Evolutionary conservation across 1,140 invertebrate genomes (phyloP), one percentile per base, ranked within the genome.

Genomic region (Neoseiulus cucumeris): DNA sequence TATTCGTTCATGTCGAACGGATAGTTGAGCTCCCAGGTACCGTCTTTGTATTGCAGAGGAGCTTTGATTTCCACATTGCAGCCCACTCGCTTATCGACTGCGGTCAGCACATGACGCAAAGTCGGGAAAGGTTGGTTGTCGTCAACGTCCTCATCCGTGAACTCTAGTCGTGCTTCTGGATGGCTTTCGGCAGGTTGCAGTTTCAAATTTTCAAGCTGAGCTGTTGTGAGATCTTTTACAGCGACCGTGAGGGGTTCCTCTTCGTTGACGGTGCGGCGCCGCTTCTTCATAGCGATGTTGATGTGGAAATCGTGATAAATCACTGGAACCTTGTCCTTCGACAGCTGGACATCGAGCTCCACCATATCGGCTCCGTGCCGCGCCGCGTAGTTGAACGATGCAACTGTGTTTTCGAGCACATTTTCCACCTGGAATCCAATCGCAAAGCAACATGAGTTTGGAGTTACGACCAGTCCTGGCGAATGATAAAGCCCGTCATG

Each of bases 21-120:
- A 75, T 91, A 84, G 70, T 87, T 83, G 59, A 90, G 77, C 75
- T 93, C 89, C 76, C 86, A 87, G 5, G n/a, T 65, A 64, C 45
- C 44, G 42, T 33, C 25, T 44, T 42, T 39, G 18, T 87, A 73
- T 69, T 86, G 81, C 82, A 90, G 89, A 0, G 87, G 91, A 86
- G 90, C 94, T 74, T 97, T 97, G 14, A 97, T 83, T 80, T 97
- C 93, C 68, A 97, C 83, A 76, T 96, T 95, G 71, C 93, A 94
- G 0, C 91, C 92, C 65, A 90, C 84, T 73, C 87, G 83, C 22
- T 79, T 77, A 72, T 91, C 87, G 2, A 96, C 78, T 17, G 80
- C 51, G 25, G 51, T 59, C 4, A 94, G 74, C 1, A 83, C 83
- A 66, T 85, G 81, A 72, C 89, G 80, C 14, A 96, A 77, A 7